A percentile compares a stretch with the other conserved stretches of the same genome.
Evolutionary conservation across 2,888 invertebrate genomes (phyloP).

Genomic region (Eulithis testata): DNA sequence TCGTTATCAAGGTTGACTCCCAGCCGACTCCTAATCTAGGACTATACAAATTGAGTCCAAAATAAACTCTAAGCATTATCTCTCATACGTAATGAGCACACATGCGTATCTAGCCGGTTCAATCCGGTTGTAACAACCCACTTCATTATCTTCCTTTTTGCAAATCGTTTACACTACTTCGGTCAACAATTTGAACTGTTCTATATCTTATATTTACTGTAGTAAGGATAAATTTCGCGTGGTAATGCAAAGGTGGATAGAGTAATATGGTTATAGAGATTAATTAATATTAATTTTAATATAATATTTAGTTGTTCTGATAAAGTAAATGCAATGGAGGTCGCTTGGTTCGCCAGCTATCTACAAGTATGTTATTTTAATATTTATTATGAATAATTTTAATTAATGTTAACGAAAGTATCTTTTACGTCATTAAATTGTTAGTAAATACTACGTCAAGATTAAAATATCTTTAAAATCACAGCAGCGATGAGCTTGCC

Average conservation of each 20-base stretch:
- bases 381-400: neutral
- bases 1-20: constrained; percentile 5
- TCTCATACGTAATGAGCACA: constrained; percentile 55
- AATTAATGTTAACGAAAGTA: neutral
- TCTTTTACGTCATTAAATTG: neutral
- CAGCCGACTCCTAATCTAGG: constrained; percentile 10
- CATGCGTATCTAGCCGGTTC: constrained; percentile 54
- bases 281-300: constrained; percentile 75
- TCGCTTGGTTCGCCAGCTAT: constrained; percentile 37
- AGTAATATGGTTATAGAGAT: constrained; percentile 41
- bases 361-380: constrained; percentile 5
- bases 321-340: constrained; percentile 72
- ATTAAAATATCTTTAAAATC: neutral
- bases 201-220: neutral
- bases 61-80: constrained; percentile 14
- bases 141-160: constrained; percentile 75
- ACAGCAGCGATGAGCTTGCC: neutral
- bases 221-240: constrained; percentile 38
- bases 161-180: constrained; percentile 62
- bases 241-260: constrained; percentile 32
- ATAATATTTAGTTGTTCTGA: constrained; percentile 64
- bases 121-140: constrained; percentile 68
- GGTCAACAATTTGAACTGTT: constrained; percentile 32
- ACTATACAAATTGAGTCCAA: constrained; percentile 2
- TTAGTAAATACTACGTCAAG: neutral